A percentile compares a stretch with the other conserved stretches of the same genome.
Conservation (phyloP, 1,140 invertebrate species). For the Acromyrmex echinatior region DNA sequence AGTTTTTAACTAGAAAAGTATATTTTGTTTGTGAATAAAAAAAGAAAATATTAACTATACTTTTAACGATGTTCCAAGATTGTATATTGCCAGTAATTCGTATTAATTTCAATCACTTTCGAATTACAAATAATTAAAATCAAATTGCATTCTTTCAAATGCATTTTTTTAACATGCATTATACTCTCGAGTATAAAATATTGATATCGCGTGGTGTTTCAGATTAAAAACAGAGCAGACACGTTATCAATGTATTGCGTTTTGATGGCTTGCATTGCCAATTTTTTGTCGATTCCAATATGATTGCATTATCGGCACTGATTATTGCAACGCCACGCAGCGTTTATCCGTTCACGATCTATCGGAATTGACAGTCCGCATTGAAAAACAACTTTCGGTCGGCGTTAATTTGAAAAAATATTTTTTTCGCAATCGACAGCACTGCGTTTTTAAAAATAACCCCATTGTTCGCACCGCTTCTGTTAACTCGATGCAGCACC, state of each 20-base stretch:
- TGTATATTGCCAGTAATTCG: no score
- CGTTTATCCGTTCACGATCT: slow-evolving; percentile 29
- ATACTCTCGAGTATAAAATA: not conserved
- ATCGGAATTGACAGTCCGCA: slow-evolving; percentile 41
- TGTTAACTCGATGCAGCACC: slow-evolving; percentile 38
- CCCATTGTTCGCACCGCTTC: slow-evolving; percentile 53
- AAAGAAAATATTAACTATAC: not conserved
- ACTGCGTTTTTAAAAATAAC: slow-evolving; percentile 48
- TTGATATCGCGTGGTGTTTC: not conserved
- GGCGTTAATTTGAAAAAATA: slow-evolving; percentile 60
- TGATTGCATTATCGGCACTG: slow-evolving; percentile 45
- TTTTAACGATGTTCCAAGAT: not conserved
- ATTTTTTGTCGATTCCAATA: slow-evolving; percentile 17
- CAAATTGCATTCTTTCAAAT: not conserved
- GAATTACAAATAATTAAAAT: not conserved
- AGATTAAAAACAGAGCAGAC: not conserved
- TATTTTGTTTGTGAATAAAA: not conserved
- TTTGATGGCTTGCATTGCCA: not conserved
- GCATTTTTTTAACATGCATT: not conserved
- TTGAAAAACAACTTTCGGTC: slow-evolving; percentile 54
- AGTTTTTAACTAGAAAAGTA: not conserved
- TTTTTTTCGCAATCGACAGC: slow-evolving; percentile 57
- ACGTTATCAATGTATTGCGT: not conserved
- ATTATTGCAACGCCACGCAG: slow-evolving; percentile 13
- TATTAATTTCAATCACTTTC: not conserved